Base-by-base conservation (phyloP, 2,888 invertebrate genomes). In the Thymelicus sylvestris region DNA sequence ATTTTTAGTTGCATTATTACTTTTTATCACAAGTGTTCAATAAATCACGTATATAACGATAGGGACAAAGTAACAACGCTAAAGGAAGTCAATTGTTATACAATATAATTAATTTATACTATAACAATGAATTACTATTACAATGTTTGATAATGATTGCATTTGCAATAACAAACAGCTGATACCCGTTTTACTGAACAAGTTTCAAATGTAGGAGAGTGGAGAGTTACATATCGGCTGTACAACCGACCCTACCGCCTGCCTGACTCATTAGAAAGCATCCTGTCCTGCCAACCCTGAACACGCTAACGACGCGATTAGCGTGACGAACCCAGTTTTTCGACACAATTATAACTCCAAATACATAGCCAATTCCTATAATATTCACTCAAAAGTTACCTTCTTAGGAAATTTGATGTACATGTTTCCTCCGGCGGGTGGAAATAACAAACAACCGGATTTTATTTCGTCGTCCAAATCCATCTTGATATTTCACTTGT, bases 351-450 rank as follows among this genome's bases (percentile, higher is more conserved):
- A 66, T 66, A 68, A 15, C 15, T 50, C 57, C 59, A 65, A 70
- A 65, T 65, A 52, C 60, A 70, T 70, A 55, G 10, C 55, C 24
- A 60, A 70, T 52, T 39, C 10, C 10, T 6, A 13, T 12, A 38
- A 0, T 44, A 61, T 66, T 61, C 52, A 78, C 39, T 52, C 8
- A 66, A 59, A 60, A 67, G 12, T 24, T 94, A 95, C 96, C 95
- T 96, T 96, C 92, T 96, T 95, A 79, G 97, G 96, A 90, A 97
- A 96, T 94, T 97, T 95, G 86, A 95, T 96, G 81, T 96, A 95
- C 81, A 96, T 94, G 80, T 91, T 92, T 75, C 93, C 93, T 83
- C 93, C 93, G 79, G 92, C 93, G 78, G 97, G 96, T 85, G 97
- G 97, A 89, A 97, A 95, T 86, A 96, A 94, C 82, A 97, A 95